Percentiles rank a stretch among this genome's conserved stretches.
These are phyloP conservation scores for Drosophila kurseongensis DNA, from an alignment of 1,140 invertebrate genomes.

Conservation along the genomic window DNA sequence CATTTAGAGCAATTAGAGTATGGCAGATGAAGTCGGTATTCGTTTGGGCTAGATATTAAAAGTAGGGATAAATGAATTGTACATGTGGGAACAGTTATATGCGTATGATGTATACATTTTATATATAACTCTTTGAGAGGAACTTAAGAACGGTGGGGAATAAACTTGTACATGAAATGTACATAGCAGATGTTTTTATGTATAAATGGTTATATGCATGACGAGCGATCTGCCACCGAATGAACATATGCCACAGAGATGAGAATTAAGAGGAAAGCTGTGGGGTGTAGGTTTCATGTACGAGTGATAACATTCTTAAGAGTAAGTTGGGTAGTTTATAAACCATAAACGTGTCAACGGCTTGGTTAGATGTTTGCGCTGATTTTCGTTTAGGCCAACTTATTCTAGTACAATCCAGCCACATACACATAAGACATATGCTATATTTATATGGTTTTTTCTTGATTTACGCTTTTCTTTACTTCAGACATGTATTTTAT, in stretches of 20 bases:
- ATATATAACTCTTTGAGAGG: conserved; percentile 9
- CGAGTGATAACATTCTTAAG: conserved; percentile 67
- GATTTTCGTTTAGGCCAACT: conserved; percentile 55
- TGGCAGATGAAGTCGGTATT: conserved; percentile 50
- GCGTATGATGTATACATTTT: conserved; percentile 17
- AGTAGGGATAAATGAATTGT: conserved; percentile 47
- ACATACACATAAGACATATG: conserved; percentile 77
- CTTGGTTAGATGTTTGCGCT: conserved; percentile 40
- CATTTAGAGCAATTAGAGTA: conserved; percentile 70
- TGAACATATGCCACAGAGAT: conserved; percentile 51
- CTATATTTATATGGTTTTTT: conserved; percentile 65
- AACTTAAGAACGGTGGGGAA: conserved; percentile 8
- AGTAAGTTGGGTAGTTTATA: conserved; percentile 45
- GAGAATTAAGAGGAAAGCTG: conserved; percentile 13
- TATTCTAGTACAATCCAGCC: conserved; percentile 79
- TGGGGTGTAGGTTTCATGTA: conserved; percentile 14
- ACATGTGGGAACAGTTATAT: conserved; percentile 46
- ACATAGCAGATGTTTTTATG: conserved; percentile 23
- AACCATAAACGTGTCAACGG: conserved; percentile 60
- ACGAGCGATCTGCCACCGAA: conserved; percentile 30
- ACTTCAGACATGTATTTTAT: conserved; percentile 37
- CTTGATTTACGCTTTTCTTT: conserved; percentile 45
- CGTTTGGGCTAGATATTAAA: conserved; percentile 20
- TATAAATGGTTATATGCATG: conserved; percentile 16
- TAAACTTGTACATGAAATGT: conserved; percentile 38